A percentile compares a stretch with the other conserved stretches of the same genome.
Conservation (phyloP, 2,113 vertebrate genomes). For the Acanthochromis polyacanthus region DNA sequence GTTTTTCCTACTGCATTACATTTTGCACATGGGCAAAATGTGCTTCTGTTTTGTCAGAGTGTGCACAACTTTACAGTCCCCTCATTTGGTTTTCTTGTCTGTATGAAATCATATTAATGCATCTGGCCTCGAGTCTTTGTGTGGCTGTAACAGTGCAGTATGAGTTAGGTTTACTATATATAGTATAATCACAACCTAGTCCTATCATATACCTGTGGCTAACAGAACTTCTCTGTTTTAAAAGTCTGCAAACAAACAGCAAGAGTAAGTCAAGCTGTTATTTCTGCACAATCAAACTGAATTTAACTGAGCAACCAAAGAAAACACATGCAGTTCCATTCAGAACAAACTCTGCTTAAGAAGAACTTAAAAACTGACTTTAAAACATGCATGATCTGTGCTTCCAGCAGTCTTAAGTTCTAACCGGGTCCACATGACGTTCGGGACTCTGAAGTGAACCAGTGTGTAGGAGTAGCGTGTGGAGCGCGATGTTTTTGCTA, state of each 20-base stretch:
- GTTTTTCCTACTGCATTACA: no score
- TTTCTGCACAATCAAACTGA: not conserved
- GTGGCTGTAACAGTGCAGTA: not conserved
- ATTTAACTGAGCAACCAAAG: not conserved
- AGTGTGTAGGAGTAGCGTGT: conserved; percentile 29
- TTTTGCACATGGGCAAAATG: no score
- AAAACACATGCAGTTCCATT: not conserved
- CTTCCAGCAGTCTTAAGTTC: conserved; percentile 11
- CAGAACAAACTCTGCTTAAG: not conserved
- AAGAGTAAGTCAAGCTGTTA: not conserved
- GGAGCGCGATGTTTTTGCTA: conserved; percentile 27
- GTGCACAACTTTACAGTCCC: not conserved
- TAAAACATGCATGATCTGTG: not conserved
- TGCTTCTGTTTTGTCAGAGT: no score
- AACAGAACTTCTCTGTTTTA: not conserved
- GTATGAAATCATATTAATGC: not conserved
- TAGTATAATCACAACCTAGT: not conserved
- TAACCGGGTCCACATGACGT: not conserved
- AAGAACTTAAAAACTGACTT: conserved; percentile 3
- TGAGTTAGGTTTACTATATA: not conserved
- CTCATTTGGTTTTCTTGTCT: not conserved
- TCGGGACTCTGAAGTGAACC: not conserved
- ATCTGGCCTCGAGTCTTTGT: not conserved
- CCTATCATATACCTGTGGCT: not conserved
- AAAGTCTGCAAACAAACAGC: conserved; percentile 4